Base-by-base conservation (phyloP, 2,888 invertebrate species). In the Emesis russula region DNA sequence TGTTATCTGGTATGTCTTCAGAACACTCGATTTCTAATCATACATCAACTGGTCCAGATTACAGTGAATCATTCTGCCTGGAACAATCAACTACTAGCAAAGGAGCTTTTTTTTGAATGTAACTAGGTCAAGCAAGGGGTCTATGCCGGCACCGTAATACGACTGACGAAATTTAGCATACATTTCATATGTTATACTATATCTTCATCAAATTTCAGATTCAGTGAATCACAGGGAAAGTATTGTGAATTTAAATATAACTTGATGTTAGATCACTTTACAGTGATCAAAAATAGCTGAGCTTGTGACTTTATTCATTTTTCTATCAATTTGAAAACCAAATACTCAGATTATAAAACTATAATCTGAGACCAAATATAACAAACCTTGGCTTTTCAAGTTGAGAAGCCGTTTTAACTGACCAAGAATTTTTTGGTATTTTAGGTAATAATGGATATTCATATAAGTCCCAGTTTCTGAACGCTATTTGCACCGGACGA, bases 11-110 rank as follows among this genome's bases (percentile, higher is more conserved):
- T 36, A 95, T 86, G 44, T 85, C 80, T 81, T 66, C 41, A 15
- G 68, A 80, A 63, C 80, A 83, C 80, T 95, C 95, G 9, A 95
- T 88, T 88, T 95, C 95, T 68, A 95, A 25, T 1, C 92, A 84
- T 0, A 94, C 93, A 73, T 95, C 92, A 7, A 94, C 90, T 9
- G 95, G 91, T 1, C 95, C 94, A 11, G 92, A 87, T 85, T 94
- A 92, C 7, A 93, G 11, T 70, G 36, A 85, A n/a, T 95, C 95
- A 63, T 89, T 92, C 87, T 95, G 94, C 75, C 93, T 81, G 58
- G 93, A 94, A 70, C 94, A 95, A 33, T 94, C 94, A 33, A 95
- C 86, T 11, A 95, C 85, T 84, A 94, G 93, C 3, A 95, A 76
- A 0, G 94, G 94, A 53, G 53, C n/a, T n/a, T 9, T 53, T 53